Conservation (phyloP, 2,113 vertebrate species). For the Chloropsis cyanopogon region DNA sequence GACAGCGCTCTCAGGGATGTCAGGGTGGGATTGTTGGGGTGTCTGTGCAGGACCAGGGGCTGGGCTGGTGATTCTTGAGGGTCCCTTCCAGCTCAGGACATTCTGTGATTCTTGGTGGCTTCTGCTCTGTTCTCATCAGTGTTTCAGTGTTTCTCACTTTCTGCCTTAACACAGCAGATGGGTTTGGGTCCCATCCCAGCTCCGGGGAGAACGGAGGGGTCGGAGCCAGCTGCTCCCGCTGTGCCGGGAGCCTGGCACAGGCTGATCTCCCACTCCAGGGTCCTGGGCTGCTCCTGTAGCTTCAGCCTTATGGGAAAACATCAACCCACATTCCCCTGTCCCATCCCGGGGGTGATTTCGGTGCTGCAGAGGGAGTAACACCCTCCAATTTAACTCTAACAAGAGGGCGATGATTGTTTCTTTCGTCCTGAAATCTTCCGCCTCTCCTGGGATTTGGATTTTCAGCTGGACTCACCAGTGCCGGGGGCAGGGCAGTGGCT, state of each 20-base stretch:
- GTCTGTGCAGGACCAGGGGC: background rate
- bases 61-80: background rate
- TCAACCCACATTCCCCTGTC: background rate
- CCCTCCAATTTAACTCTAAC: fast-evolving
- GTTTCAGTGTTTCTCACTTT: background rate
- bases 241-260: fast-evolving
- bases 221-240: background rate
- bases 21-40: background rate
- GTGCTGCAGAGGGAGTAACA: no score
- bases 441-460: background rate
- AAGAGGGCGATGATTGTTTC: fast-evolving
- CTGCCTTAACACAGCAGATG: fast-evolving
- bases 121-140: fast-evolving
- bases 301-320: fast-evolving
- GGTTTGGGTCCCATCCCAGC: background rate
- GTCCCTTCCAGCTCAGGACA: background rate
- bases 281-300: background rate
- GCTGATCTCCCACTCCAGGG: no score
- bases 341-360: background rate
- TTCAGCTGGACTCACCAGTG: background rate
- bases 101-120: background rate
- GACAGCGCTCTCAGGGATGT: fast-evolving
- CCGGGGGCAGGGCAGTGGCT: fast-evolving
- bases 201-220: background rate
- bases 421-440: background rate